These are phyloP conservation scores for Prunella himalayana DNA, from an alignment of 2,113 vertebrate species.

Conservation along the genomic window DNA sequence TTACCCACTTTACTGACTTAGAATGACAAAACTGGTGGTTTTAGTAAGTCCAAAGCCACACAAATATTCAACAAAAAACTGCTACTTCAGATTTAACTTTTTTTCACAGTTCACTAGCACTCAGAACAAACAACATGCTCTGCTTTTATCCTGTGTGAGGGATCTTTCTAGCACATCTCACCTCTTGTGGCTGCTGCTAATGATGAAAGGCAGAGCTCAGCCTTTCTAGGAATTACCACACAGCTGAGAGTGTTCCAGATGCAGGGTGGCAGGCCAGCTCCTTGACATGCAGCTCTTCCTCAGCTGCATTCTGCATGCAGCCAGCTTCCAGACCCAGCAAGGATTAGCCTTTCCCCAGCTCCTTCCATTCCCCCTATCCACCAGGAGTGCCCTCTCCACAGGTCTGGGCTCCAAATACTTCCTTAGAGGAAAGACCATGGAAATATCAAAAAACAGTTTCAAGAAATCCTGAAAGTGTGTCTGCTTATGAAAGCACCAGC, in stretches of 20 bases:
- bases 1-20: background rate
- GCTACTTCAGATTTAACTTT: background rate
- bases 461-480: background rate
- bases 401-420: background rate
- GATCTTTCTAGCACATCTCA: background rate
- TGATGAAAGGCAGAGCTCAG: constrained; percentile 6
- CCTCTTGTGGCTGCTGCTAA: background rate
- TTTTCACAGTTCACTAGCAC: background rate
- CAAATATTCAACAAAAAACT: background rate
- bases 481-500: background rate
- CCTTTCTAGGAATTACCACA: background rate
- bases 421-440: background rate
- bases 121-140: background rate
- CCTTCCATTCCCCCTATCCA: background rate
- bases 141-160: background rate
- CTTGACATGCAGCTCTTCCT: background rate
- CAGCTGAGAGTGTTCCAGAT: background rate
- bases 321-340: background rate
- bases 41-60: background rate
- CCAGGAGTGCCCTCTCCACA: background rate
- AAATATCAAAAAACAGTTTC: background rate
- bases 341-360: background rate
- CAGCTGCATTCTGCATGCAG: background rate
- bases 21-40: background rate
- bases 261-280: background rate